Conservation (phyloP, 2,113 vertebrate genomes). For the Charina bottae region DNA sequence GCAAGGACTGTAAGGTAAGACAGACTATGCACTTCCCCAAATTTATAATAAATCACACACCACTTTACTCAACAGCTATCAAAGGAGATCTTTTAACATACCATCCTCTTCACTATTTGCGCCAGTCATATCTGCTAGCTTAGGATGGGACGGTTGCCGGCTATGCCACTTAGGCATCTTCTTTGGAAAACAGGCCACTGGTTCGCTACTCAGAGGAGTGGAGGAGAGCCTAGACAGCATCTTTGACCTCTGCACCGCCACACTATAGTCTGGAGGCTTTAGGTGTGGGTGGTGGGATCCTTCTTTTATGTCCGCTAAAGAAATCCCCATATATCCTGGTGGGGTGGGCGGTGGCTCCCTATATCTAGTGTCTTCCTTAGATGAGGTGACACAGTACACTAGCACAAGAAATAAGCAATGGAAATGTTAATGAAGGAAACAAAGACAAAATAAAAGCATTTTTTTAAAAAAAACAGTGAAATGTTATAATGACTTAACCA, state of each 20-base stretch:
- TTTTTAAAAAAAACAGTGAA: constrained; percentile 76
- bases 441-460: constrained; percentile 70
- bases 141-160: constrained; percentile 68
- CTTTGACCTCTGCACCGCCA: constrained; percentile 96
- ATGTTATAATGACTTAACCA: constrained; percentile 78
- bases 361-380: constrained; percentile 94
- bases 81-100: constrained; percentile 74
- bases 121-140: constrained; percentile 71
- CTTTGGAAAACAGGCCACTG: constrained; percentile 74
- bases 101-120: constrained; percentile 91
- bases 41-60: constrained; percentile 35
- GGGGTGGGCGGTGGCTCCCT: constrained; percentile 96
- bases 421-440: constrained; percentile 79
- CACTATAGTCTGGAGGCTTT: constrained; percentile 94
- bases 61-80: constrained; percentile 51
- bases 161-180: constrained; percentile 78
- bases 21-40: constrained; percentile 44
- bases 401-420: constrained; percentile 79
- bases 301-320: constrained; percentile 88
- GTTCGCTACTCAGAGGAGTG: constrained; percentile 69
- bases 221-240: constrained; percentile 81
- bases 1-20: not conserved
- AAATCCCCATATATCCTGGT: constrained; percentile 95
- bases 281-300: constrained; percentile 85
- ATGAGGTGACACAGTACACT: constrained; percentile 98